These are phyloP conservation scores for Apaloderma vittatum DNA, from an alignment of 2,113 vertebrate genomes.

Conservation along the genomic window DNA sequence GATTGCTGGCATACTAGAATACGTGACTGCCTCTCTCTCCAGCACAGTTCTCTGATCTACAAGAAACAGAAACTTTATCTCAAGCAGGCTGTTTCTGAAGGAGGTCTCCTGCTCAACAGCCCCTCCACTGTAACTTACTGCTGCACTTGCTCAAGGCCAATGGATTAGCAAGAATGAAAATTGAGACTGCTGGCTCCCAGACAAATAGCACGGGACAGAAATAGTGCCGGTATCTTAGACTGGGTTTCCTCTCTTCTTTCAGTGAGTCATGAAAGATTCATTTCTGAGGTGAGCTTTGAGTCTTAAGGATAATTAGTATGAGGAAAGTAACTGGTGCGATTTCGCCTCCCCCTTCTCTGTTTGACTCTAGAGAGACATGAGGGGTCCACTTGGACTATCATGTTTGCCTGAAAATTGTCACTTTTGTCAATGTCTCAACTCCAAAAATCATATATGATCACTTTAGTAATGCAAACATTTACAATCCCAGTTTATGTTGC, in stretches of 20 bases:
- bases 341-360: not conserved
- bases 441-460: not conserved
- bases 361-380: conserved; percentile 4
- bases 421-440: not conserved
- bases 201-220: not conserved
- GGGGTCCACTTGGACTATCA: not conserved
- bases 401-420: conserved; percentile 9
- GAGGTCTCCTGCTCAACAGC: not conserved
- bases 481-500: not conserved
- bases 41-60: not conserved
- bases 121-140: not conserved
- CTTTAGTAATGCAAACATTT: not conserved
- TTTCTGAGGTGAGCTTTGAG: conserved; percentile 41
- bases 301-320: conserved; percentile 8
- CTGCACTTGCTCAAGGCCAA: not conserved
- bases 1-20: conserved; percentile 28
- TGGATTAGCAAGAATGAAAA: not conserved
- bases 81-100: not conserved
- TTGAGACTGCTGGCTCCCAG: conserved; percentile 27
- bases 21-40: not conserved
- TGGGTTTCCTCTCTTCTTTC: conserved; percentile 48
- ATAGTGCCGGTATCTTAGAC: not conserved
- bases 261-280: conserved; percentile 40
- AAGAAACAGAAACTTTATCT: conserved; percentile 41
- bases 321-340: not conserved